Conservation (phyloP, 1,140 invertebrate genomes). For the Oryctes rhinoceros region DNA sequence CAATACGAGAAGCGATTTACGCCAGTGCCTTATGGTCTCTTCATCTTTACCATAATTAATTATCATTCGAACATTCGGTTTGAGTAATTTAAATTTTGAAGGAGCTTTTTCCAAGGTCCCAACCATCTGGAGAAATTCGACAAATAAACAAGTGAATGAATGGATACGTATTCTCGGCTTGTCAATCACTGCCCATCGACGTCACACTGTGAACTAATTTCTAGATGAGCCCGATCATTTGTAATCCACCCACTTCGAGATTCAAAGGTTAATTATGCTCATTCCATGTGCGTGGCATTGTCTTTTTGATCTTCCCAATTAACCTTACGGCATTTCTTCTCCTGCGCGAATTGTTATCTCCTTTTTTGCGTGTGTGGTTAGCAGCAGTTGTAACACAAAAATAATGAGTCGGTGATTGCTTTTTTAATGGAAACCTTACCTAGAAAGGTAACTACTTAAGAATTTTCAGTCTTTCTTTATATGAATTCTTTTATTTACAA, state of each 20-base stretch:
- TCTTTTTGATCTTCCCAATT: conserved; percentile 37
- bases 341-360: background rate
- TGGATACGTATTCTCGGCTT: background rate
- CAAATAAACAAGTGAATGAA: conserved; percentile 39
- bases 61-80: conserved; percentile 20
- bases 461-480: no score
- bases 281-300: conserved; percentile 27
- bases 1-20: background rate
- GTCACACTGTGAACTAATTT: conserved; percentile 45
- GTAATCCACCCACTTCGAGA: conserved; percentile 26
- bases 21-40: background rate
- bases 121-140: background rate
- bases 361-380: background rate
- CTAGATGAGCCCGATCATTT: conserved; percentile 38
- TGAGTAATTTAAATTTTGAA: conserved; percentile 25
- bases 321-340: background rate
- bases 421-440: no score
- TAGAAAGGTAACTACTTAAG: no score
- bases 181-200: conserved; percentile 43
- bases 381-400: background rate
- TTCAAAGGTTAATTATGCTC: conserved; percentile 42
- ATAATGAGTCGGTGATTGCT: no score
- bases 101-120: background rate
- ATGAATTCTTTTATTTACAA: background rate
- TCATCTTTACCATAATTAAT: conserved; percentile 15